Percentiles rank a stretch among this genome's conserved stretches.
These are phyloP conservation scores for Cyprinodon variegatus DNA, from an alignment of 2,113 vertebrate genomes.

Conservation along the genomic window DNA sequence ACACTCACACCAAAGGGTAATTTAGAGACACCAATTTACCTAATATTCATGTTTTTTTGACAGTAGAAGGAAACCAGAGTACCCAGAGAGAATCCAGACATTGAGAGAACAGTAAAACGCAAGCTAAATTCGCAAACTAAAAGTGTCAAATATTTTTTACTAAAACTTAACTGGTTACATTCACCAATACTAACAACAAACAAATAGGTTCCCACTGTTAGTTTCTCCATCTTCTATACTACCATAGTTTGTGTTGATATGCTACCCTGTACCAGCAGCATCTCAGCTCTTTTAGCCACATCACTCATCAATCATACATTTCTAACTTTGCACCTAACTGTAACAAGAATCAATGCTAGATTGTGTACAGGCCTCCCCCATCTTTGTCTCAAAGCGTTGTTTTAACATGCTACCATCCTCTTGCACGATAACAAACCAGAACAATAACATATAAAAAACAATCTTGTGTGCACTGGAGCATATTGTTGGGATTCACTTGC, in stretches of 20 bases:
- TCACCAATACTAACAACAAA: not conserved
- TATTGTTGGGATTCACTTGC: not conserved
- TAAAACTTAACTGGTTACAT: not conserved
- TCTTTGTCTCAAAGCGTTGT: not conserved
- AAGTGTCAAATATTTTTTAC: not conserved
- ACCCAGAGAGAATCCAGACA: too few relatives aligned
- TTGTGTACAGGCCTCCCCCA: not conserved
- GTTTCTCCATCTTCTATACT: not conserved
- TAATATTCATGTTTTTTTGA: not conserved
- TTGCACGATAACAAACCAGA: not conserved
- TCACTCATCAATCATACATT: conserved; percentile 9
- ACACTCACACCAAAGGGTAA: too few relatives aligned
- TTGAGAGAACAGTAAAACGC: too few relatives aligned
- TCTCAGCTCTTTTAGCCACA: conserved; percentile 11
- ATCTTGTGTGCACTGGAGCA: not conserved
- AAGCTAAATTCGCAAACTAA: too few relatives aligned
- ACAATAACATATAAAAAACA: not conserved
- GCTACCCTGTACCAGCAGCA: conserved; percentile 39
- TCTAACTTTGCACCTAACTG: conserved; percentile 5
- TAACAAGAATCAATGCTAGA: not conserved
- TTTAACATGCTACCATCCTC: not conserved
- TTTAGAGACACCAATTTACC: not conserved
- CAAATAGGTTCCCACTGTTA: not conserved
- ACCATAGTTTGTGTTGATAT: conserved; percentile 22
- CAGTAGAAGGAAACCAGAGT: too few relatives aligned